Conservation (phyloP, 2,797 vertebrate genomes). For the Chlorospingus flavigularis region DNA sequence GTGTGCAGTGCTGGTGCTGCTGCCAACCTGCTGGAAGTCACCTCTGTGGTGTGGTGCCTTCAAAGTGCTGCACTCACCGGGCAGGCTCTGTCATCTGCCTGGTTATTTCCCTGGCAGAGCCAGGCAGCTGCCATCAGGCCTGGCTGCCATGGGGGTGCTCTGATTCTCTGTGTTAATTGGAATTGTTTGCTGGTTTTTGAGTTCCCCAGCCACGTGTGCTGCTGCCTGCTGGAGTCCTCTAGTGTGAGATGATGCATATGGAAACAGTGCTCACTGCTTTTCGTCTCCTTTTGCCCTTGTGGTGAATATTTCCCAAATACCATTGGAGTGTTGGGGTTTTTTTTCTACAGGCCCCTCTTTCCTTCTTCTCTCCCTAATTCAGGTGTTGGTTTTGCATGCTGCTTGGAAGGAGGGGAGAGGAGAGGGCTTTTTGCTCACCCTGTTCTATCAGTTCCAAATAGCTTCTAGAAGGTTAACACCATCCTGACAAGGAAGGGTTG, state of each 20-base stretch:
- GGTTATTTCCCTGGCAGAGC: slow-evolving; percentile 60
- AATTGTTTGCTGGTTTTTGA: slow-evolving; percentile 11
- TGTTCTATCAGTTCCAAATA: too few relatives aligned
- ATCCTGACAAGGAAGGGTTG: neutral
- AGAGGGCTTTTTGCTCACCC: too few relatives aligned
- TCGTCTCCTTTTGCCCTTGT: neutral
- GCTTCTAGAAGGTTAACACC: neutral
- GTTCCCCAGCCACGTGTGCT: neutral
- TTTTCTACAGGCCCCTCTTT: neutral
- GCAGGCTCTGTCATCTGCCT: slow-evolving; percentile 55
- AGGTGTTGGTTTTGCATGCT: fast-evolving
- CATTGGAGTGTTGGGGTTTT: neutral
- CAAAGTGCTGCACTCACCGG: neutral
- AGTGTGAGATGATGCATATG: slow-evolving; percentile 18
- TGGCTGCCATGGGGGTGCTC: slow-evolving; percentile 14
- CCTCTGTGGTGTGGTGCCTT: slow-evolving; percentile 32
- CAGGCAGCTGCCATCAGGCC: slow-evolving; percentile 13
- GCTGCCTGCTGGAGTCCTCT: slow-evolving; percentile 47
- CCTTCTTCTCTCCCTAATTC: neutral
- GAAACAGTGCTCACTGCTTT: slow-evolving; percentile 28
- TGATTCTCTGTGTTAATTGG: slow-evolving; percentile 60
- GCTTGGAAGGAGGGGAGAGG: neutral
- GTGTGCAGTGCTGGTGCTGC: fast-evolving
- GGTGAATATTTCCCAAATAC: neutral
- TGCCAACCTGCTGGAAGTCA: neutral